phyloP scores from a whole-genome alignment of 2,888 invertebrate species.

The Sesamia inferens region DNA sequence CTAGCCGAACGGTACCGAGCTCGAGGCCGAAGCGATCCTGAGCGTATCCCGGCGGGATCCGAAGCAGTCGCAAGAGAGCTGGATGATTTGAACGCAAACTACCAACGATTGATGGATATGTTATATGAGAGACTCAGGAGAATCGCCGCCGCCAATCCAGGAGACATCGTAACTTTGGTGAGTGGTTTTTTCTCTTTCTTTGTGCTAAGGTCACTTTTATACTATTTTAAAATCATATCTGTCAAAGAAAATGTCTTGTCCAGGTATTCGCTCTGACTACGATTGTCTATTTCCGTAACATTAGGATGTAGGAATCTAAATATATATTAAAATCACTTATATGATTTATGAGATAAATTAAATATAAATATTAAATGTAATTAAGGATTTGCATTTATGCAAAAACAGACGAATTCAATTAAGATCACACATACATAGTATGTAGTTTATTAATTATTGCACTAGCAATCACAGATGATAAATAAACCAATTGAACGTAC shows the following conservation, averaged over 20 bases:
- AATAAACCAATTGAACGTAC: slow-evolving; percentile 59
- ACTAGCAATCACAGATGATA: slow-evolving; percentile 24
- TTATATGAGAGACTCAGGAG: slow-evolving; percentile 92
- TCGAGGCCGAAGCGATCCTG: slow-evolving; percentile 75
- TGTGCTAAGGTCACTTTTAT: background rate
- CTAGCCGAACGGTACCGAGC: slow-evolving; percentile 80
- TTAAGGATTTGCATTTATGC: slow-evolving; percentile 11
- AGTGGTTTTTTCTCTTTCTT: slow-evolving; percentile 77
- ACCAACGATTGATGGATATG: slow-evolving; percentile 92
- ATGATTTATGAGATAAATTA: slow-evolving; percentile 21
- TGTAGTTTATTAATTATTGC: slow-evolving; percentile 8
- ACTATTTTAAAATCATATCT: background rate
- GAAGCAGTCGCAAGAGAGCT: slow-evolving; percentile 94
- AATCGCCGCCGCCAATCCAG: slow-evolving; percentile 92
- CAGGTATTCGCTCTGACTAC: background rate
- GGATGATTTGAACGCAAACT: slow-evolving; percentile 95
- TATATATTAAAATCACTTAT: background rate
- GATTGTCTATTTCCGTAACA: background rate
- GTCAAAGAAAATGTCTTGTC: background rate
- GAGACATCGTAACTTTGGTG: slow-evolving; percentile 94
- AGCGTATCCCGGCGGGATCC: slow-evolving; percentile 89
- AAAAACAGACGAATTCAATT: slow-evolving; percentile 16
- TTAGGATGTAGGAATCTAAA: background rate
- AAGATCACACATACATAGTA: background rate
- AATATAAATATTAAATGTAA: slow-evolving; percentile 7